Evolutionary conservation across 2,888 invertebrate species (phyloP), one percentile per base, ranked within the genome.

Genomic region (Oscheius sp.): DNA sequence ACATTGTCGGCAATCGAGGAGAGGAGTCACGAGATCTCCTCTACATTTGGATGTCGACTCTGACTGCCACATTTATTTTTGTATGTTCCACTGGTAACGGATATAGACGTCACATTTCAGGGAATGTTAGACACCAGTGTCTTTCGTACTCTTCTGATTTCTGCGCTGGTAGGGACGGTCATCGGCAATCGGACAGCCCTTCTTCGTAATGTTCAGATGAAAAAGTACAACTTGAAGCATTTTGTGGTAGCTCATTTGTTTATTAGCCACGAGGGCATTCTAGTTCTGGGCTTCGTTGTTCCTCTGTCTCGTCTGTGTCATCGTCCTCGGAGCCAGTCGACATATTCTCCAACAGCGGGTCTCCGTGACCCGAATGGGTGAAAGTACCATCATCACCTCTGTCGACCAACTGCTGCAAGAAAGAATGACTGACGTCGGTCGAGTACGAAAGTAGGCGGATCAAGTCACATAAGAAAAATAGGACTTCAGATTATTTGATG

Each of bases 261-360:
- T 52, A 41, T 41, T 23, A 21, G 23, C 18, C n/a, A 58, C 23
- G n/a, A 29, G 35, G 13, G n/a, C 1, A 7, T 61, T 76, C 45
- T 58, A 79, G 78, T 81, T 81, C 69, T 81, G 79, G 79, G 69
- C 70, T 2, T 81, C 81, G 0, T 59, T 81, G 5, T 81, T 69
- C 45, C 16, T 73, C 21, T 75, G 78, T 68, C 68, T 78, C 5
- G 35, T 79, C 9, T 81, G 81, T 58, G 66, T 81, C 6, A 74
- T 79, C 53, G 58, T 76, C 2, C 49, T 76, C 3, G 78, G 79
- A 52, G 71, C 76, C 21, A 74, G 76, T 5, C 73, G 79, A 58
- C 74, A 79, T 41, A 69, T 81, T 9, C 73, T 76, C 9, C 77
- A 81, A 6, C 76, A 76, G 27, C 29, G 63, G 0, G 75, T 75